Evolutionary conservation across 2,797 vertebrate genomes (phyloP), one percentile per base, ranked within the genome.

Genomic region (Perodicticus potto): DNA sequence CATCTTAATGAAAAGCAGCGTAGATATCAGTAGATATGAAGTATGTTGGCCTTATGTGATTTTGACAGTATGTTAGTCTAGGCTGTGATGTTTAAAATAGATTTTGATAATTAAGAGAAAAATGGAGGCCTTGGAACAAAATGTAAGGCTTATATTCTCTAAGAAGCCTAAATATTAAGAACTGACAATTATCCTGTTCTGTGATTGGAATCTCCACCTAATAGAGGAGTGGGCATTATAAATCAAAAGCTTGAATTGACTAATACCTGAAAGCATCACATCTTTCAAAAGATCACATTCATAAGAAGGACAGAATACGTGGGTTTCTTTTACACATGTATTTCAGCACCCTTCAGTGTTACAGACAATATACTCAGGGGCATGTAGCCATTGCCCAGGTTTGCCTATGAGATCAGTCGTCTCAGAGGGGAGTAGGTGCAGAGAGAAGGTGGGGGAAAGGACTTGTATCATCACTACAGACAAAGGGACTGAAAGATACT

Each of bases 91-190:
- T 81, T 72, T 74, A 86, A 94, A 94, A 87, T 20, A 90, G n/a
- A 25, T 20, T 76, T 95, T 77, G 11, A 86, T 77, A 86, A 61
- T 65, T 49, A 49, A 82, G 81, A 84, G 29, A 76, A 87, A 96
- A 91, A 73, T 27, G 0, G 1, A 94, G 40, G 40, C 2, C 22
- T 82, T 55, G 74, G 19, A 86, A 63, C 20, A 81, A 89, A 93
- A 55, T 32, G 19, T 59, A 29, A 65, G 17, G 9, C 11, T 93
- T 53, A 14, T 43, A 17, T 90, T 88, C 80, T 77, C 73, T 61
- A 82, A 19, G 19, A 88, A 91, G 29, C 0, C 57, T 73, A 88
- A 67, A 72, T 27, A n/a, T n/a, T 59, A 53, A 82, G 17, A 19
- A 14, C 49, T 74, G 29, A 59, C 8, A 53, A 0, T 65, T 84